Conservation (phyloP, 2,797 vertebrate genomes). For the Xerus rutilus region DNA sequence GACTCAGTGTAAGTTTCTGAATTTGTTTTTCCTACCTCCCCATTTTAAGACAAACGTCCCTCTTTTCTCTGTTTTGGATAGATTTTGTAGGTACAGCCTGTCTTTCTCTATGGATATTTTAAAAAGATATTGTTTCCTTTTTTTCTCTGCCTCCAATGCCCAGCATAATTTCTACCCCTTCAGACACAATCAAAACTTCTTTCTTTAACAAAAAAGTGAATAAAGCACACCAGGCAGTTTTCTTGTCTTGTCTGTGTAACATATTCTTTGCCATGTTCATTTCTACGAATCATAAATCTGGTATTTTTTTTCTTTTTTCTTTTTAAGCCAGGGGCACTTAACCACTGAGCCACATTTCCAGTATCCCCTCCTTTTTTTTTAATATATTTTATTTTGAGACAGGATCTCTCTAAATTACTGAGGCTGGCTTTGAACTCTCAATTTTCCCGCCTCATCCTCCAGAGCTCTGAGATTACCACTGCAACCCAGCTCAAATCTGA, state of each 20-base stretch:
- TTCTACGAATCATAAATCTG: slow-evolving; percentile 21
- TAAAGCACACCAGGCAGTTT: neutral
- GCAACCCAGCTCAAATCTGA: neutral
- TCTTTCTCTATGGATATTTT: neutral
- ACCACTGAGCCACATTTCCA: too few species aligned
- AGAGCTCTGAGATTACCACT: too few species aligned
- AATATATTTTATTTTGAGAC: too few species aligned
- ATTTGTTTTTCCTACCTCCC: neutral
- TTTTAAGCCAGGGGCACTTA: too few species aligned
- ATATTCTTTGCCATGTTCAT: neutral
- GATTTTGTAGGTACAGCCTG: neutral
- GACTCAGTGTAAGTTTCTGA: neutral
- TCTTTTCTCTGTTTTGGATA: neutral
- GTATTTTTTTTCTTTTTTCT: too few species aligned
- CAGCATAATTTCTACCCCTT: neutral
- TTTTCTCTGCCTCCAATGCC: neutral
- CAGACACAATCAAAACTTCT: neutral
- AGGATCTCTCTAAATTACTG: too few species aligned
- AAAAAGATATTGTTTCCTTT: neutral
- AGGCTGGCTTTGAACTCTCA: too few species aligned
- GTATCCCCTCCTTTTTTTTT: too few species aligned
- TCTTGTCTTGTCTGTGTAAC: neutral
- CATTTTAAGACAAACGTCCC: neutral
- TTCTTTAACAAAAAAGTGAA: neutral
- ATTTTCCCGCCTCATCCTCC: too few species aligned